phyloP scores from a whole-genome alignment of 2,113 vertebrate genomes.

The Heterotis niloticus region DNA sequence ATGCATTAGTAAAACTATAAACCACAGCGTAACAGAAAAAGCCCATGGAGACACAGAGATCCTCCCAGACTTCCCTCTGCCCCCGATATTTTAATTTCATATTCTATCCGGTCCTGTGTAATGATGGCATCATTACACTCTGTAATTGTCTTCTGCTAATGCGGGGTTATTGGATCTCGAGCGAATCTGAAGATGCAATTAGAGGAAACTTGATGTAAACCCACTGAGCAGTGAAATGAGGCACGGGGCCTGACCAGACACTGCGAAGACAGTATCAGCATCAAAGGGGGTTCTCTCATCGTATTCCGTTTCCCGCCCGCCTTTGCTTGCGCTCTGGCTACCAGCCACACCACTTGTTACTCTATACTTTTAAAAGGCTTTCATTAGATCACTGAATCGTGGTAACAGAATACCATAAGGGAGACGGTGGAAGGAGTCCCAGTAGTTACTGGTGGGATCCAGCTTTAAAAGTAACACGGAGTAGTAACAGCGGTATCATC shows the following conservation, averaged over 20 bases:
- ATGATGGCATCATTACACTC: slow-evolving; percentile 61
- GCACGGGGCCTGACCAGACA: slow-evolving; percentile 52
- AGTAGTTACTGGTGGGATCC: not conserved
- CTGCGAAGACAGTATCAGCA: slow-evolving; percentile 57
- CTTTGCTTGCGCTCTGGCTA: slow-evolving; percentile 47
- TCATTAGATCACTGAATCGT: slow-evolving; percentile 16
- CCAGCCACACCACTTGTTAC: slow-evolving; percentile 52
- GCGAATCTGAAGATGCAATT: slow-evolving; percentile 48
- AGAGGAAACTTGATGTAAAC: slow-evolving; percentile 59
- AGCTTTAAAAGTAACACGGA: no score
- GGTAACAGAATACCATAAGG: slow-evolving; percentile 2
- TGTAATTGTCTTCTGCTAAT: slow-evolving; percentile 60
- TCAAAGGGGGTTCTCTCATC: slow-evolving; percentile 49
- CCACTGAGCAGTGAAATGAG: slow-evolving; percentile 63
- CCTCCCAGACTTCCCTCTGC: not conserved
- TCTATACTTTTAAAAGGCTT: slow-evolving; percentile 51
- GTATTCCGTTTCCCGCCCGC: slow-evolving; percentile 51
- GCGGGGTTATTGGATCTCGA: slow-evolving; percentile 57
- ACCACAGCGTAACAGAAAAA: slow-evolving; percentile 40
- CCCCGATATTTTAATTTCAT: slow-evolving; percentile 49
- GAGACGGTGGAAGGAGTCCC: not conserved
- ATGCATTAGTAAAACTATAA: not conserved
- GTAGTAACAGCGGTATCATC: no score
- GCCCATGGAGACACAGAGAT: slow-evolving; percentile 29
- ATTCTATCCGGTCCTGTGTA: slow-evolving; percentile 54